Evolutionary conservation across 2,113 vertebrate genomes (phyloP), one percentile per base, ranked within the genome.

Genomic region (Chaetorhynchus papuensis): DNA sequence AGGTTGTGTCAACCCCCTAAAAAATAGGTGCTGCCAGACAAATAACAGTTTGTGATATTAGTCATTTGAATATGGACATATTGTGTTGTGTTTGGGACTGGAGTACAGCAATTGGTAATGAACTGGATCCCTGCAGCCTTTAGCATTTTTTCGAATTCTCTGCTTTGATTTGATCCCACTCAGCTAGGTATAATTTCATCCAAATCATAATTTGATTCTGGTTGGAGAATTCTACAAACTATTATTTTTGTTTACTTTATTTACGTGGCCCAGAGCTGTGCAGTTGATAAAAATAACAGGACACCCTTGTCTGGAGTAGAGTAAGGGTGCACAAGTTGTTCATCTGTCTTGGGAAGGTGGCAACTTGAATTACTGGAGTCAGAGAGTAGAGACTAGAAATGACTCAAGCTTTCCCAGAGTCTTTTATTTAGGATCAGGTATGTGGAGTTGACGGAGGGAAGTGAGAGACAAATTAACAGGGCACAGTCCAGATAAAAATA

Each of bases 11-110:
- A 95, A 66, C 47, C 59, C 85, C 78, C 65, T 90, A 89, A 78
- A 97, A 87, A 59, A 49, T 16, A 95, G 37, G 54, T 85, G 56
- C 80, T 95, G 83, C 81, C 89, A 97, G 93, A 93, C 68, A 97
- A 95, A 94, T 94, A 96, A 84, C 61, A 94, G 87, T 89, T 77
- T 89, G 79, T 89, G 30, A 61, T 63, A 94, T 76, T 92, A 96
- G 64, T 92, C 72, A 78, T 94, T 95, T 92, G 89, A 91, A 93
- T 94, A 94, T 57, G 91, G 81, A 91, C n/a, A 87, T 42, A 30
- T 35, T 86, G 56, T 42, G 33, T 37, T 84, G 54, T 83, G 70
- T 74, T 92, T 37, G 26, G 72, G 57, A 54, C 45, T 47, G 39
- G 41, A 76, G 42, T 60, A 42, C 57, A 94, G 61, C 7, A 19